These are phyloP conservation scores for Nothobranchius kuhntae DNA, from an alignment of 2,113 vertebrate genomes.

Conservation along the genomic window DNA sequence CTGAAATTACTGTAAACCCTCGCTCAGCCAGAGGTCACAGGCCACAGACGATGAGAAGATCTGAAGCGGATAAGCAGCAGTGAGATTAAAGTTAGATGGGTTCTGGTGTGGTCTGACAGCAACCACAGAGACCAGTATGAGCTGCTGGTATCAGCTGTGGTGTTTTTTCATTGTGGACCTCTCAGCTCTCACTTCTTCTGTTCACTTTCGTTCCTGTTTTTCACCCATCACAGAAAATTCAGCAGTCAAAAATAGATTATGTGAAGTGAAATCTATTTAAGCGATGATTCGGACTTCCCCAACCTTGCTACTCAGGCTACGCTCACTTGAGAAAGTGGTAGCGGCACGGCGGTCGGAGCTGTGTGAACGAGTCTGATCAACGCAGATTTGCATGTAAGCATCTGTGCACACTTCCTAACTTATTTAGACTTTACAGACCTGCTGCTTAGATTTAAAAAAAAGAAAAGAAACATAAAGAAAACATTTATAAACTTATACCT, in stretches of 20 bases:
- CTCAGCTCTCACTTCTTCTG: constrained; percentile 30
- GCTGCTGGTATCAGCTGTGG: background rate
- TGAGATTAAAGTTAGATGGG: background rate
- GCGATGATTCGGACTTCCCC: background rate
- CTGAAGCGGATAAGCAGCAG: constrained; percentile 18
- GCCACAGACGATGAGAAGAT: constrained; percentile 17
- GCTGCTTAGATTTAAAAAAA: no score
- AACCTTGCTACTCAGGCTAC: background rate
- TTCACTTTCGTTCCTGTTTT: constrained; percentile 40
- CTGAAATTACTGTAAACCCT: constrained; percentile 30
- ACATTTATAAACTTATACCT: no score
- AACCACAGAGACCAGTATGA: background rate
- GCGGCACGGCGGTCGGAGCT: no score
- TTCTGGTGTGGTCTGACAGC: background rate
- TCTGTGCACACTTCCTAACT: no score
- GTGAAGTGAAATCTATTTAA: background rate
- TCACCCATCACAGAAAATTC: background rate
- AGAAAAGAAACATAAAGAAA: no score
- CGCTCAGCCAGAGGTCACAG: constrained; percentile 16
- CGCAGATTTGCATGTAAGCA: no score
- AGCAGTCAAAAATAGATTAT: background rate
- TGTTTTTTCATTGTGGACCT: no score
- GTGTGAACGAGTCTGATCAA: no score
- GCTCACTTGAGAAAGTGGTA: no score
- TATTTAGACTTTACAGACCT: no score